phyloP scores from a whole-genome alignment of 2,888 invertebrate genomes.

The Slavum lentiscoides region DNA sequence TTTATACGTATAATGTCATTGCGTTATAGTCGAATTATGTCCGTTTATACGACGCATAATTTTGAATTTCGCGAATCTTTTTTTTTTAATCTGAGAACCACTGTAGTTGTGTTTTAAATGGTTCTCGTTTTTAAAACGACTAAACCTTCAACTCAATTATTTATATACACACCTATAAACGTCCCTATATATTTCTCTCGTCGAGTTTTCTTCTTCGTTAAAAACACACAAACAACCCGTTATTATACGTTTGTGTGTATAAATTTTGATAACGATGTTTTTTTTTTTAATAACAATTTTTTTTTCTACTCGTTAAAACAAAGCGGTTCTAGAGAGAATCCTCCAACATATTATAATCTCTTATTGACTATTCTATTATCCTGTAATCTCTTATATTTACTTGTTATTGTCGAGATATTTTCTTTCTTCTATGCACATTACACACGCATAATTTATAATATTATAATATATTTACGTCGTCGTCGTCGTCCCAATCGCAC shows the following conservation, averaged over 20 bases:
- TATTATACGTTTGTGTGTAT: background rate
- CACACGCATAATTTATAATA: no score
- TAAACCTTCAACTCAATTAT: conserved; percentile 35
- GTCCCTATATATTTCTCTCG: no score
- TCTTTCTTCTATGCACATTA: background rate
- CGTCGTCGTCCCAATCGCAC: no score
- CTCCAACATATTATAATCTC: no score
- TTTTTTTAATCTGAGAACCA: conserved; percentile 23
- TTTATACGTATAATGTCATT: no score
- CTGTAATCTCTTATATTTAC: background rate
- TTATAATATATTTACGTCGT: no score
- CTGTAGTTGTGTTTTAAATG: conserved; percentile 23
- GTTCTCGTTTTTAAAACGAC: conserved; percentile 18
- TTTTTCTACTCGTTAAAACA: background rate
- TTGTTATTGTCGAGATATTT: conserved; percentile 15
- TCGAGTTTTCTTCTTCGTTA: background rate
- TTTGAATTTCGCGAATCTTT: background rate
- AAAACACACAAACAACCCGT: no score
- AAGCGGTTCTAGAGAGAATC: background rate
- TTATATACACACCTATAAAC: background rate
- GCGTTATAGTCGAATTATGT: background rate
- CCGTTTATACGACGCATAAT: background rate
- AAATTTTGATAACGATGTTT: background rate
- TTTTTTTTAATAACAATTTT: background rate
- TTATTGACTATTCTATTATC: background rate